These are phyloP conservation scores for Hydrozoanthus gracilis DNA, from an alignment of 92 coral and sea anemone species.

Conservation along the genomic window DNA sequence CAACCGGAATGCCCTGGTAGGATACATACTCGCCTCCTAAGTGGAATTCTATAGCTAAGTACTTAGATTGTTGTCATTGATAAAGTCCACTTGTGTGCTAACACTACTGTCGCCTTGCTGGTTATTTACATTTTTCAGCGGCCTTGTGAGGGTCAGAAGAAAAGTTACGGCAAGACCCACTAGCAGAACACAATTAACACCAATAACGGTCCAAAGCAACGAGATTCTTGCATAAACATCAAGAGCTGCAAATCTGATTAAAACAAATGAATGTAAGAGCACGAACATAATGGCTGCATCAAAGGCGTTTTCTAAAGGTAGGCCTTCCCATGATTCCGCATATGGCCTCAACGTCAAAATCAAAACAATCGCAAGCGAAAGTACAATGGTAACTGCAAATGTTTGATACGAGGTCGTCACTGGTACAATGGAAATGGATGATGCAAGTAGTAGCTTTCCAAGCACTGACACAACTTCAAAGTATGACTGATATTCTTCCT, in stretches of 20 bases:
- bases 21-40: too few relatives aligned
- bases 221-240: constrained; percentile 6
- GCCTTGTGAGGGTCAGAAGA: neutral
- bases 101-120: neutral
- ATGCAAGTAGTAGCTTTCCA: constrained; percentile 69
- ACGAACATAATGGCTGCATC: constrained; percentile 56
- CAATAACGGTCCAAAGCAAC: constrained; percentile 52
- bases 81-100: neutral
- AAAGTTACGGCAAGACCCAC: neutral
- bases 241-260: constrained; percentile 53
- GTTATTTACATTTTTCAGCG: neutral
- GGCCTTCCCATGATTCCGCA: neutral
- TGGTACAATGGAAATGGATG: constrained; percentile 66
- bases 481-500: constrained; percentile 37
- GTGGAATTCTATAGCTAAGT: neutral
- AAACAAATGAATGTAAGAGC: constrained; percentile 60
- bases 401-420: constrained; percentile 66
- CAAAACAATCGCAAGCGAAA: constrained; percentile 45
- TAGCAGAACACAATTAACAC: constrained; percentile 31
- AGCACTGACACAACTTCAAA: constrained; percentile 65
- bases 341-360: constrained; percentile 56
- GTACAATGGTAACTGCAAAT: constrained; percentile 50
- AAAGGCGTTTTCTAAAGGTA: constrained; percentile 55
- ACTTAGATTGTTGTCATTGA: neutral
- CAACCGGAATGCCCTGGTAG: too few relatives aligned